These are phyloP conservation scores for Ypsolopha scabrella DNA, from an alignment of 2,888 invertebrate genomes.

Conservation along the genomic window DNA sequence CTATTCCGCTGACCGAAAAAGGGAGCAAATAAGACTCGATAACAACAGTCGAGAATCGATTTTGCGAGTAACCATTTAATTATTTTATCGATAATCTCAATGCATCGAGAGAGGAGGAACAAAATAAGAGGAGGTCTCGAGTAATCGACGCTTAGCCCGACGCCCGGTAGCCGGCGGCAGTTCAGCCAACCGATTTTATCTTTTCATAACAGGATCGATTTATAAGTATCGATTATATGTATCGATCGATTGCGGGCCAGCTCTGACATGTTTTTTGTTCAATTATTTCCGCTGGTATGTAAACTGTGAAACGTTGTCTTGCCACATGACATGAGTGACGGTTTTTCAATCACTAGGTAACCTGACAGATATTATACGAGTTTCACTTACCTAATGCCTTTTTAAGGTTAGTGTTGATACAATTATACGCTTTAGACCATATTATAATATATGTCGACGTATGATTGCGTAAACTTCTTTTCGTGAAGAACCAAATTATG, in stretches of 20 bases:
- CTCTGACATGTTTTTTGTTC: no score
- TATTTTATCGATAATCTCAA: conserved; percentile 69
- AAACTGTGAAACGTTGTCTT: no score
- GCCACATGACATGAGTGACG: no score
- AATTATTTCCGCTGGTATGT: no score
- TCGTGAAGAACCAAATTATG: no score
- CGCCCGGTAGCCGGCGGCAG: conserved; percentile 68
- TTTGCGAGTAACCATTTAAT: conserved; percentile 71
- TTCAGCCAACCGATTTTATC: conserved; percentile 57
- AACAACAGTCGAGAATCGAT: conserved; percentile 70
- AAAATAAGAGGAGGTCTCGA: conserved; percentile 52
- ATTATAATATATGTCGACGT: no score
- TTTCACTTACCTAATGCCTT: no score
- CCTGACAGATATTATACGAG: no score
- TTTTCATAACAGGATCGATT: conserved; percentile 67
- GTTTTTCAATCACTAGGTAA: no score
- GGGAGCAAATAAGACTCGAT: conserved; percentile 61
- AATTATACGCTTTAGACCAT: no score
- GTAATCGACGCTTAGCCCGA: conserved; percentile 67
- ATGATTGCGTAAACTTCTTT: no score
- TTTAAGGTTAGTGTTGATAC: no score
- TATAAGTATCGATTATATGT: conserved; percentile 68
- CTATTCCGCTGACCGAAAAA: conserved; percentile 52
- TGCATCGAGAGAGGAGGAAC: conserved; percentile 47
- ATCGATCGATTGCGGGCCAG: conserved; percentile 53